Conservation (phyloP, 2,113 vertebrate species). For the Hyperopisus bebe region DNA sequence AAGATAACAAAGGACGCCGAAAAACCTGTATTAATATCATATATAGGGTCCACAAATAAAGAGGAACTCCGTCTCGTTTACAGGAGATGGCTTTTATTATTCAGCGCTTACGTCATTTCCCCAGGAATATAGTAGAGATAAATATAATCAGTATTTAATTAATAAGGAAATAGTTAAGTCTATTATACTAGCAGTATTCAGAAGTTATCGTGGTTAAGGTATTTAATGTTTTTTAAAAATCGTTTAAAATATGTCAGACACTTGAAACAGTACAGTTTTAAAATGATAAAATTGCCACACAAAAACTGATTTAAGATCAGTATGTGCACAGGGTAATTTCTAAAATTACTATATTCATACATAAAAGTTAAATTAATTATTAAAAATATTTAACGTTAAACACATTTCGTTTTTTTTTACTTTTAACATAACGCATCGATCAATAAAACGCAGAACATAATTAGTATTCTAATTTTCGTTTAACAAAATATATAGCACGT, state of each 20-base stretch:
- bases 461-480: background rate
- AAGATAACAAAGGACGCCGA: background rate
- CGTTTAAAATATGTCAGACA: background rate
- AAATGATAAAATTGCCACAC: background rate
- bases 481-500: background rate
- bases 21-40: background rate
- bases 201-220: background rate
- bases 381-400: background rate
- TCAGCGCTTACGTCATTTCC: background rate
- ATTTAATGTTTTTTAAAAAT: background rate
- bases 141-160: background rate
- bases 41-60: background rate
- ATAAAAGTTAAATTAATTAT: background rate
- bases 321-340: background rate
- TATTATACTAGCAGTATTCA: background rate
- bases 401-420: background rate
- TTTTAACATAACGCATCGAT: background rate
- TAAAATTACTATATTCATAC: background rate
- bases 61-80: background rate
- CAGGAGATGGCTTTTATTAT: background rate
- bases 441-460: background rate
- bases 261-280: background rate
- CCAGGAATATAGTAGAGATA: background rate
- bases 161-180: background rate
- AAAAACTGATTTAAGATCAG: background rate